Evolutionary conservation across 2,888 invertebrate species (phyloP), one percentile per base, ranked within the genome.

Genomic region (Parnassius smintheus): DNA sequence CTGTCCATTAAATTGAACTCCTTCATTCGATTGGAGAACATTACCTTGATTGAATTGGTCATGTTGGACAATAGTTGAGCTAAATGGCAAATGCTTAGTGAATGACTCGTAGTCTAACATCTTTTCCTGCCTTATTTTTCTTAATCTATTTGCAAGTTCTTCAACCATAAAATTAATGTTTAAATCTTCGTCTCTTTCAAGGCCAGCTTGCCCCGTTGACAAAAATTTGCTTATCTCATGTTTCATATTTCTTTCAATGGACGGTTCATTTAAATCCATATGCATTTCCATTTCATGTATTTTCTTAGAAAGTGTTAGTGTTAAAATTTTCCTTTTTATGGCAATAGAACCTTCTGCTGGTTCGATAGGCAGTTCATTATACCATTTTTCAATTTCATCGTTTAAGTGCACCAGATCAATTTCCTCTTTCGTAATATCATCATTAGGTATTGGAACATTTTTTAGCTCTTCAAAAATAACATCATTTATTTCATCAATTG

Each of bases 301-400:
- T 69, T 73, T 77, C 64, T 81, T 82, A 2, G 84, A 75, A 41
- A 88, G 71, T 56, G 78, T 70, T 76, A 53, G 68, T 78, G 18
- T 81, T 72, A 22, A 82, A 67, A 54, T 76, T 70, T 55, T 79
- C 73, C 73, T 81, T 82, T 44, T 62, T 13, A 42, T 56, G 1
- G 13, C 46, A 56, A 50, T 53, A 44, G 66, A 60, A 9, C 57
- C 56, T 53, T 69, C 68, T 2, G 57, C 35, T 51, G 55, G 22
- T 18, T 72, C 66, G 3, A 86, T 71, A 46, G 84, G 84, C 57
- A 87, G 70, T 22, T 75, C 70, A 9, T 76, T 72, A 56, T 77
- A 81, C 86, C 86, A 88, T 35, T 70, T 73, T 64, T 86, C 85
- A 62, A 88, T 80, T 11, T 73, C 72, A 62, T 85, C 75, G 4